Evolutionary conservation across 2,113 vertebrate species (phyloP).

Genomic region (Macrotis lagotis): DNA sequence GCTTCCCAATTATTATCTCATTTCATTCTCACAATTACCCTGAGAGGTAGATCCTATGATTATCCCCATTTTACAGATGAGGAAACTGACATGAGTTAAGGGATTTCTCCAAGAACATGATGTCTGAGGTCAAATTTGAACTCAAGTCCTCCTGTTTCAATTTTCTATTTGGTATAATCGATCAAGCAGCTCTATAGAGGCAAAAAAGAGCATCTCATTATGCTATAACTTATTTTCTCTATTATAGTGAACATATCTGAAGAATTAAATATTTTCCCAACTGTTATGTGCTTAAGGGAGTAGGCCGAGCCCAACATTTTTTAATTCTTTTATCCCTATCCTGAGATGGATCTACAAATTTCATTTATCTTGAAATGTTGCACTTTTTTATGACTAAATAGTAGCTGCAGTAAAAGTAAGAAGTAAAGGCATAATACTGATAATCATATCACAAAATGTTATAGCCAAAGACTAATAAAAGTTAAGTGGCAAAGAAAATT

Average conservation of each 20-base stretch:
- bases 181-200: not conserved
- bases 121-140: not conserved
- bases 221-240: not conserved
- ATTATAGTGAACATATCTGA: slow-evolving; percentile 1
- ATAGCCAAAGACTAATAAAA: slow-evolving; percentile 71
- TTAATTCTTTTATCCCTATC: not conserved
- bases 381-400: slow-evolving; percentile 30
- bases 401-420: not conserved
- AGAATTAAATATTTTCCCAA: not conserved
- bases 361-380: not conserved
- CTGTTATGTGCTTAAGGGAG: not conserved
- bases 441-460: slow-evolving; percentile 36
- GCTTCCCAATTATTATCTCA: not conserved
- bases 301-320: not conserved
- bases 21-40: not conserved
- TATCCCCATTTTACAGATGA: not conserved
- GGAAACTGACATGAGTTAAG: not conserved
- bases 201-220: not conserved
- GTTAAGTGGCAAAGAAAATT: not conserved
- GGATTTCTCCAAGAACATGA: not conserved
- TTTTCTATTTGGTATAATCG: not conserved
- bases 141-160: not conserved
- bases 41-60: not conserved
- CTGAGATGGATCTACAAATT: not conserved
- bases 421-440: not conserved